These are phyloP conservation scores for Neosalanx taihuensis DNA, from an alignment of 2,797 vertebrate genomes.

Conservation along the genomic window DNA sequence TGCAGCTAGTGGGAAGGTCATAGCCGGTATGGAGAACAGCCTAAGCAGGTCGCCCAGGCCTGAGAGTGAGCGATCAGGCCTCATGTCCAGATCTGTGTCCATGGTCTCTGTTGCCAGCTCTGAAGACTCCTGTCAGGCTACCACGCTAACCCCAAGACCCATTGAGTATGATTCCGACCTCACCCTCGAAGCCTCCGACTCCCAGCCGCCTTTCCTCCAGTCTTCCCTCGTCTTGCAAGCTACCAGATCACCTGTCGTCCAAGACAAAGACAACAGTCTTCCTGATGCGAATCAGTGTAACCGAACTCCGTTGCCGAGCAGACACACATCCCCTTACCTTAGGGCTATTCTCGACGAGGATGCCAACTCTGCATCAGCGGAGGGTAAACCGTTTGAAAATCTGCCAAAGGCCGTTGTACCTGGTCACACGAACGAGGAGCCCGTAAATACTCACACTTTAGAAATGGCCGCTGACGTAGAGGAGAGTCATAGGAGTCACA, in stretches of 20 bases:
- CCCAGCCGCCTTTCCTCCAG: constrained; percentile 88
- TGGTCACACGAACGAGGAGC: constrained; percentile 68
- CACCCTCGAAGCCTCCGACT: constrained; percentile 86
- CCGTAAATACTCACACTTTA: constrained; percentile 55
- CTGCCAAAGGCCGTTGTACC: constrained; percentile 73
- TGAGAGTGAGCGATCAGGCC: constrained; percentile 82
- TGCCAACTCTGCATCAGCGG: constrained; percentile 73
- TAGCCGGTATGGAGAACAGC: constrained; percentile 80
- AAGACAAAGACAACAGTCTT: constrained; percentile 84
- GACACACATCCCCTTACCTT: constrained; percentile 79
- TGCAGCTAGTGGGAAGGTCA: constrained; percentile 72
- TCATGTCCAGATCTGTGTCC: constrained; percentile 90
- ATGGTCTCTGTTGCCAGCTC: constrained; percentile 92
- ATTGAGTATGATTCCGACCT: constrained; percentile 89
- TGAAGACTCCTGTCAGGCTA: constrained; percentile 90
- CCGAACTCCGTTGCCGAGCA: constrained; percentile 68
- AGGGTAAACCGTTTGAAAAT: constrained; percentile 74
- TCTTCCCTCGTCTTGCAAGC: constrained; percentile 83
- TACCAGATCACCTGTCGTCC: constrained; percentile 86
- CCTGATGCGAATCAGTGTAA: constrained; percentile 76
- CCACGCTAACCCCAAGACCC: constrained; percentile 82
- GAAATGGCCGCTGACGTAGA: constrained; percentile 65
- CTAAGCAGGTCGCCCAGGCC: constrained; percentile 86
- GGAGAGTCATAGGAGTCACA: constrained; percentile 61
- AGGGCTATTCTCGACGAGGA: constrained; percentile 89